These are phyloP conservation scores for Lepeophtheirus nordmannii DNA, from an alignment of 2,888 invertebrate species.

Conservation along the genomic window DNA sequence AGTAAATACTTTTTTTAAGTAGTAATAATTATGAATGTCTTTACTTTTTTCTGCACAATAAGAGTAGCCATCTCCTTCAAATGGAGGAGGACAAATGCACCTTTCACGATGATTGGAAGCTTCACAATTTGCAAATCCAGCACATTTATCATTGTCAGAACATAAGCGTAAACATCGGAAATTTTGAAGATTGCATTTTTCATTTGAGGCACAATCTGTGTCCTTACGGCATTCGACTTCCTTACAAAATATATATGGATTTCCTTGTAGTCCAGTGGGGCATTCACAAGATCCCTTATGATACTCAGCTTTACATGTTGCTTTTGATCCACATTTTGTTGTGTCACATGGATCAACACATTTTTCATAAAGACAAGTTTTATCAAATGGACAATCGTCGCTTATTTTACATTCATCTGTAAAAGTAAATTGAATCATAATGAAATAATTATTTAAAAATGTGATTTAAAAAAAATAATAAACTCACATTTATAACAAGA, in stretches of 20 bases:
- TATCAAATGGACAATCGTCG: slow-evolving; percentile 52
- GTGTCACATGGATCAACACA: slow-evolving; percentile 56
- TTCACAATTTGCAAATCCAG: slow-evolving; percentile 62
- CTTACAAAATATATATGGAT: slow-evolving; percentile 62
- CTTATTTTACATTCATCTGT: slow-evolving; percentile 46
- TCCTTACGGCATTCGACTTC: slow-evolving; percentile 26
- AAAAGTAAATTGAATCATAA: not conserved
- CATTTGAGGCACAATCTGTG: slow-evolving; percentile 12
- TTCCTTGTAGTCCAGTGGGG: slow-evolving; percentile 56
- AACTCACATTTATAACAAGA: slow-evolving; percentile 26
- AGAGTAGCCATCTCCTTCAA: slow-evolving; percentile 40
- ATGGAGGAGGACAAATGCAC: slow-evolving; percentile 62
- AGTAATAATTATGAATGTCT: slow-evolving; percentile 37
- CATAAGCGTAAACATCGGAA: slow-evolving; percentile 37
- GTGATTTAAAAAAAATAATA: not conserved
- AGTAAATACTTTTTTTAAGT: slow-evolving; percentile 28
- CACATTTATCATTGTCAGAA: slow-evolving; percentile 57
- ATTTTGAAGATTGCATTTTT: slow-evolving; percentile 34
- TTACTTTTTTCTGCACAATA: slow-evolving; percentile 25
- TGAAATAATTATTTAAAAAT: not conserved
- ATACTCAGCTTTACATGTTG: slow-evolving; percentile 57
- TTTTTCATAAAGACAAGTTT: slow-evolving; percentile 53
- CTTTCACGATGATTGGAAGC: slow-evolving; percentile 64
- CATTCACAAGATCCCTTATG: slow-evolving; percentile 37
- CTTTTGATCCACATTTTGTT: slow-evolving; percentile 51